Evolutionary conservation across 2,888 invertebrate species (phyloP), one percentile per base, ranked within the genome.

Genomic region (Clostera curtula): DNA sequence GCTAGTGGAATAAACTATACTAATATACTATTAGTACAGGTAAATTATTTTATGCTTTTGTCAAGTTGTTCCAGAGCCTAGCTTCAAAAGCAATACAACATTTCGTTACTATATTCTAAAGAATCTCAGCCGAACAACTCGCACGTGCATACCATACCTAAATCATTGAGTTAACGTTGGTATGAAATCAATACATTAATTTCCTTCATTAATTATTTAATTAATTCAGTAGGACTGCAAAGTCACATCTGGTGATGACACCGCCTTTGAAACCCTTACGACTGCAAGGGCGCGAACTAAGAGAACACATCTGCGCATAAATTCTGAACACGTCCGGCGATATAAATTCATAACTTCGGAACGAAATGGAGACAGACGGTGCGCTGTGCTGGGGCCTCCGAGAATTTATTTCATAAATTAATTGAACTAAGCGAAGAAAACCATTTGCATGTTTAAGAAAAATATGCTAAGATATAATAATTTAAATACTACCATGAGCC

Each of bases 391-490:
- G 62, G 58, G 59, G 59, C 61, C 62, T 59, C 58, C 53, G 58
- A 58, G 67, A 74, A 76, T 75, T 77, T 75, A 77, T 77, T 69
- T 64, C 75, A 76, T 72, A 62, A 75, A 77, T 75, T 76, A 80
- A 75, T 75, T 74, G 69, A 67, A 68, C 62, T 63, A 63, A 73
- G 69, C 59, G 65, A 70, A 68, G 51, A 52, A 50, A 47, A 64
- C 59, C 63, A 50, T 52, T 60, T 59, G 63, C 67, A 72, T 70
- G 64, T 66, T 64, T 54, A 65, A 60, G 15, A 23, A 38, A 34
- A 20, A 23, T 14, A 31, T 4, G 10, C 5, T 19, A 11, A 10
- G 6, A 19, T 11, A n/a, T n/a, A n/a, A n/a, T n/a, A n/a, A n/a
- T n/a, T n/a, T n/a, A n/a, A n/a, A n/a, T n/a, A n/a, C n/a, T n/a